These are phyloP conservation scores for Petrolisthes cinctipes DNA, from an alignment of 2,888 invertebrate genomes.

Conservation along the genomic window DNA sequence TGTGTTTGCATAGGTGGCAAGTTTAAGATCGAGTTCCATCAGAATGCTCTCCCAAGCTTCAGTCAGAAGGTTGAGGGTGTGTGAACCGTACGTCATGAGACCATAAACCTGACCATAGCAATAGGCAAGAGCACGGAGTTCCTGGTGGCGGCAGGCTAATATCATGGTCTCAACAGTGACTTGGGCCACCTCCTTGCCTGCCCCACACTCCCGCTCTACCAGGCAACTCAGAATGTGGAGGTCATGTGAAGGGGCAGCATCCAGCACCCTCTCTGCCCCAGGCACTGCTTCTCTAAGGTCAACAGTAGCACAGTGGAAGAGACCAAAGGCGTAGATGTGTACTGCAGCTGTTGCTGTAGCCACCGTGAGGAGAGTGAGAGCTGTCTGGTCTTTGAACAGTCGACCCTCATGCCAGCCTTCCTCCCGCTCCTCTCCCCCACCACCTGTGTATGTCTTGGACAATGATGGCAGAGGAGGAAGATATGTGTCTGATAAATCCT, in stretches of 20 bases:
- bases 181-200: slow-evolving; percentile 51
- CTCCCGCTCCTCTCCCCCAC: slow-evolving; percentile 68
- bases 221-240: slow-evolving; percentile 79
- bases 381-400: slow-evolving; percentile 60
- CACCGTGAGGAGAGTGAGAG: slow-evolving; percentile 62
- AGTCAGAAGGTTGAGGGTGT: slow-evolving; percentile 83
- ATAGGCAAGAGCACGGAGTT: slow-evolving; percentile 80
- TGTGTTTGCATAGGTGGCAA: slow-evolving; percentile 86
- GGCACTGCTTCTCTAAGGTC: slow-evolving; percentile 69
- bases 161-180: slow-evolving; percentile 75
- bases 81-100: slow-evolving; percentile 79
- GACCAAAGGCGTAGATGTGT: slow-evolving; percentile 83
- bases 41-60: slow-evolving; percentile 96
- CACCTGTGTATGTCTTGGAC: slow-evolving; percentile 69
- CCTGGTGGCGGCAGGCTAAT: slow-evolving; percentile 77
- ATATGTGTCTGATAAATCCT: slow-evolving; percentile 59
- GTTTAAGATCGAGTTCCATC: slow-evolving; percentile 92
- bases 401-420: slow-evolving; percentile 61
- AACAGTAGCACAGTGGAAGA: slow-evolving; percentile 83
- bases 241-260: slow-evolving; percentile 80
- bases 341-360: slow-evolving; percentile 73
- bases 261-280: slow-evolving; percentile 70
- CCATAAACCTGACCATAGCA: slow-evolving; percentile 81
- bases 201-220: slow-evolving; percentile 71
- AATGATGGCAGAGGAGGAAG: slow-evolving; percentile 67